phyloP scores from a whole-genome alignment of 2,113 vertebrate genomes.

The Dendropsophus ebraccatus region DNA sequence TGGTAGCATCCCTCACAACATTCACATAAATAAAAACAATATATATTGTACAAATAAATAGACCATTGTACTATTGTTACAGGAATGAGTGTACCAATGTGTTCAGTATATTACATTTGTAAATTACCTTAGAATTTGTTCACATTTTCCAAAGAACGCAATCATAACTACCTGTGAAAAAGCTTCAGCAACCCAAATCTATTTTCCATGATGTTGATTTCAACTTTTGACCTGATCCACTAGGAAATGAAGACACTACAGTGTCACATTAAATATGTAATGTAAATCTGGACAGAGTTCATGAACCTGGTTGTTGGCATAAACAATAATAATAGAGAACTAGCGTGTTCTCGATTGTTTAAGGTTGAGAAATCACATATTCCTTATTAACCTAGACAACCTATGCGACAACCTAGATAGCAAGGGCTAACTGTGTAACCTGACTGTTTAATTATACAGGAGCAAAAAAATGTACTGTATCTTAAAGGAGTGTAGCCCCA shows the following conservation, averaged over 20 bases:
- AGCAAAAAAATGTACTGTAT: neutral
- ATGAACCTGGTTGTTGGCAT: conserved; percentile 40
- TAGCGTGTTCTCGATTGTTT: conserved; percentile 30
- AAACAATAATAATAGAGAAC: conserved; percentile 36
- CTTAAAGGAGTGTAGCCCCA: neutral
- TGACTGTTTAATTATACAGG: neutral
- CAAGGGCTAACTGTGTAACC: neutral
- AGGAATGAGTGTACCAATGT: neutral
- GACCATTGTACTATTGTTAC: neutral
- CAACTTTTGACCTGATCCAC: conserved; percentile 58
- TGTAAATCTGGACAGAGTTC: conserved; percentile 54
- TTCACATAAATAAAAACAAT: neutral
- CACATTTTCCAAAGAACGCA: neutral
- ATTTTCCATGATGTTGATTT: conserved; percentile 29
- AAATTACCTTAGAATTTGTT: neutral
- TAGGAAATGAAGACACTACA: conserved; percentile 49
- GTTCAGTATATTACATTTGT: neutral
- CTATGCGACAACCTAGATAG: neutral
- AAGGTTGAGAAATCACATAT: neutral
- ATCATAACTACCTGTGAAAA: conserved; percentile 19
- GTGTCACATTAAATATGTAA: conserved; percentile 57
- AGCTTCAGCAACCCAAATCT: conserved; percentile 15
- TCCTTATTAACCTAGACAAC: neutral
- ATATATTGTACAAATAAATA: neutral
- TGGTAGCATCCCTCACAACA: neutral